Base-by-base conservation (phyloP, 2,797 vertebrate genomes). In the Myotis vivesi region DNA sequence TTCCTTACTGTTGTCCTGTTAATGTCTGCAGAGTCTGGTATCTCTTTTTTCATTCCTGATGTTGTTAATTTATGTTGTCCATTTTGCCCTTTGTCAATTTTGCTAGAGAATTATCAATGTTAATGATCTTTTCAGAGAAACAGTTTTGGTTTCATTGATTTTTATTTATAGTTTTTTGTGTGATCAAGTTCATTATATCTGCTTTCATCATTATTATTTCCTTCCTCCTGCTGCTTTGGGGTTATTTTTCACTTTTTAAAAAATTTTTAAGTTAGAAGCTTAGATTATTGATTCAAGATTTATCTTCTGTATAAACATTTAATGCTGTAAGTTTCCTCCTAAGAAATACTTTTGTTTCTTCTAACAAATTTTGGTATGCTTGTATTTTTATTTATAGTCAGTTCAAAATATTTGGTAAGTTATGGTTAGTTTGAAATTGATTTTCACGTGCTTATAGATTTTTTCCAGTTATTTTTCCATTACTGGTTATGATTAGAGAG, bases 351-450 rank as follows among this genome's bases (percentile, higher is more conserved):
- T 82, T 73, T 57, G 19, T 55, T 93, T 41, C 20, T 33, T 16
- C 15, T 22, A 15, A 66, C 66, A 59, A 23, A 75, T 85, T 85
- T 80, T 55, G 22, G 59, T 46, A 69, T 44, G 51, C 20, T 68
- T 68, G 0, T 66, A 59, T 69, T 92, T 92, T 68, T 59, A 92
- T 53, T 72, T 89, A 73, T 28, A n/a, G 23, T 85, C 41, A 69
- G 30, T 73, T 73, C 41, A 88, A 92, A 94, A n/a, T 89, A 92
- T 92, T 92, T 92, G 38, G 38, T 76, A 76, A 75, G 11, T 57
- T 59, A 86, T 30, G 15, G 51, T 81, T 91, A 33, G 75, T 83
- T 91, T 91, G 59, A 64, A 93, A 57, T 55, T 73, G 15, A 51
- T 53, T 95, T 66, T 72, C 41, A 80, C n/a, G 23, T 59, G 51